Evolutionary conservation across 1,140 invertebrate species (phyloP).

Genomic region (Drosophila bocki): DNA sequence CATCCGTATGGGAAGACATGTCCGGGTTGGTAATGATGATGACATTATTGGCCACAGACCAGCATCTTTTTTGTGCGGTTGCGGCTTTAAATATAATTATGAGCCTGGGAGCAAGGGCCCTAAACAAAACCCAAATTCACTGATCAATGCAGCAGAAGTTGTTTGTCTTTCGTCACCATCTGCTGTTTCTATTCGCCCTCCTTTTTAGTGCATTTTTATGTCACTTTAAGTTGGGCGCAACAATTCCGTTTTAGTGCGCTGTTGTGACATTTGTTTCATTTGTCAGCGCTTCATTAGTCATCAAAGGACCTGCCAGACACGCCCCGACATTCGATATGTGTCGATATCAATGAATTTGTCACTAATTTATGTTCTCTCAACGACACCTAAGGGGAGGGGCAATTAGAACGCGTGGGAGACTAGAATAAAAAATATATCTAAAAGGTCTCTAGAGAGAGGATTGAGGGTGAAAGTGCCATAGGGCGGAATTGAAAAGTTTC

Average conservation of each 20-base stretch:
- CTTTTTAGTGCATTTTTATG: constrained; percentile 71
- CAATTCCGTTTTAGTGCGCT: constrained; percentile 61
- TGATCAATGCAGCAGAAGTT: constrained; percentile 39
- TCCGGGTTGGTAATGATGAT: constrained; percentile 61
- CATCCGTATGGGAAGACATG: constrained; percentile 70
- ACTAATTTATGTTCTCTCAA: constrained; percentile 62
- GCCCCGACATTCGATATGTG: constrained; percentile 30
- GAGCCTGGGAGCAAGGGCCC: constrained; percentile 30
- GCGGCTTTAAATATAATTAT: constrained; percentile 61
- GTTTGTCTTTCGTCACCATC: constrained; percentile 44
- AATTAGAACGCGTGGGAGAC: constrained; percentile 53
- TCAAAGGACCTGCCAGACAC: constrained; percentile 44
- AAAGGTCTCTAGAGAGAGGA: neutral
- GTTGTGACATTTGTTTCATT: constrained; percentile 74
- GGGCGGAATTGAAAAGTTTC: constrained; percentile 11
- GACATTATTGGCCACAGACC: constrained; percentile 69
- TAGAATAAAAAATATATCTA: neutral
- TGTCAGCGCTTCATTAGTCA: constrained; percentile 77
- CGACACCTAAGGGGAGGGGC: constrained; percentile 48
- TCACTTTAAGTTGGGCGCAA: constrained; percentile 54
- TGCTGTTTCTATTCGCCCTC: constrained; percentile 13
- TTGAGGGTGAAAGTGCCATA: constrained; percentile 6
- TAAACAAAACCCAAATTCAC: constrained; percentile 19
- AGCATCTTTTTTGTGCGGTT: constrained; percentile 65
- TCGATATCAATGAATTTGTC: constrained; percentile 50